Evolutionary conservation across 1,140 invertebrate genomes (phyloP).

Genomic region (Drosophila azteca): DNA sequence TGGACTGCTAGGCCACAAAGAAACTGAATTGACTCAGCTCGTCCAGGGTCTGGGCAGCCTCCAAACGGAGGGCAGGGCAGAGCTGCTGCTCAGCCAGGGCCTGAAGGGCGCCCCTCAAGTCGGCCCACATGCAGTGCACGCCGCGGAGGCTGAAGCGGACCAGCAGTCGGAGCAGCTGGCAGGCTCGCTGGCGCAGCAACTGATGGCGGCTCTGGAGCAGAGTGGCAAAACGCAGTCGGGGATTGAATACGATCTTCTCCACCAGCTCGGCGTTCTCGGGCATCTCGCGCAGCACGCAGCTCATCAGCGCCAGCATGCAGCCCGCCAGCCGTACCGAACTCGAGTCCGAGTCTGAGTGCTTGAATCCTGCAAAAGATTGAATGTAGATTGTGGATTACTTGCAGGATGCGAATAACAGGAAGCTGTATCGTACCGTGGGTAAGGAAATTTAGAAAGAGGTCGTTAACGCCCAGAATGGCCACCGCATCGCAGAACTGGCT

Average conservation of each 20-base stretch:
- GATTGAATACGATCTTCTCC: slow-evolving; percentile 87
- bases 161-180: slow-evolving; percentile 87
- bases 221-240: slow-evolving; percentile 85
- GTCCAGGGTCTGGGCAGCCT: slow-evolving; percentile 84
- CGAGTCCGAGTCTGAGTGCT: slow-evolving; percentile 85
- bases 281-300: slow-evolving; percentile 89
- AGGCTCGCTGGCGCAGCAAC: slow-evolving; percentile 87
- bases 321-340: slow-evolving; percentile 87
- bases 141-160: slow-evolving; percentile 87
- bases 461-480: slow-evolving; percentile 86
- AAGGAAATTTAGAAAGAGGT: slow-evolving; percentile 85
- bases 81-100: slow-evolving; percentile 80
- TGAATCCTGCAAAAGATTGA: slow-evolving; percentile 85
- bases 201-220: slow-evolving; percentile 87
- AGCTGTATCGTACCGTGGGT: slow-evolving; percentile 83
- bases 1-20: slow-evolving; percentile 73
- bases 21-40: slow-evolving; percentile 85
- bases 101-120: slow-evolving; percentile 85
- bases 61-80: slow-evolving; percentile 60
- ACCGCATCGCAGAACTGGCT: slow-evolving; percentile 91
- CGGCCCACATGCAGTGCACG: slow-evolving; percentile 87
- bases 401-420: neutral
- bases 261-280: slow-evolving; percentile 90
- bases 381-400: too few species aligned
- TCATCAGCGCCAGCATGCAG: slow-evolving; percentile 87